Evolutionary conservation across 2,797 vertebrate genomes (phyloP), one percentile per base, ranked within the genome.

Genomic region (Delichon dasypus): DNA sequence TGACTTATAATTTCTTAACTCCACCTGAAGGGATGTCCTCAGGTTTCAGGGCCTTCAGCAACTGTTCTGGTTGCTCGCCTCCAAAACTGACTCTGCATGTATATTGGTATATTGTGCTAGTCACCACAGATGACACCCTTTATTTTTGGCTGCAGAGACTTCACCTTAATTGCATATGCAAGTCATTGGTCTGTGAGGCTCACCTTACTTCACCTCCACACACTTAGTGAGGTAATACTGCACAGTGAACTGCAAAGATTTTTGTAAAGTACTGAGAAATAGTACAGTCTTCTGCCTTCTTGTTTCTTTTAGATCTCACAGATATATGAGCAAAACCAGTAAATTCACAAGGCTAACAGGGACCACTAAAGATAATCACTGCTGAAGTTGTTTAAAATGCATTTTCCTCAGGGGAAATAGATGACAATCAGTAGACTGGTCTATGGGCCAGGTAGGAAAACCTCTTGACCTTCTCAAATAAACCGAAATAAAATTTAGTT

Each of bases 1-100:
- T 94, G 91, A 94, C 90, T 93, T 96, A 36, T 38, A 94, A 94
- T 96, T 96, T 94, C 95, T 95, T 94, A 94, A 96, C 58, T 94
- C 73, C 70, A 25, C 73, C 88, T 93, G 73, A 84, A 36, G 88
- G 83, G 48, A 81, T 84, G 70, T 84, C 93, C 85, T 32, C 60
- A 70, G 90, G 94, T 93, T 88, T 64, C 54, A 67, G n/a, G n/a
- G 62, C 93, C 88, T 93, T 93, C 93, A 93, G 94, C 91, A 84
- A 91, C 76, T 64, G 8, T 88, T 86, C 79, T 82, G 45, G 77
- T 90, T 95, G 93, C 76, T 91, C 89, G 83, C n/a, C 87, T 78
- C 95, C 83, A 66, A 88, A 88, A 90, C 77, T 60, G 85, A 94
- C 85, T 94, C 90, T 87, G 83, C 89, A 85, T 93, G 86, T 89